A percentile compares a stretch with the other conserved stretches of the same genome.
phyloP scores from a whole-genome alignment of 1,140 invertebrate genomes.

The Lasioglossum albipes region DNA sequence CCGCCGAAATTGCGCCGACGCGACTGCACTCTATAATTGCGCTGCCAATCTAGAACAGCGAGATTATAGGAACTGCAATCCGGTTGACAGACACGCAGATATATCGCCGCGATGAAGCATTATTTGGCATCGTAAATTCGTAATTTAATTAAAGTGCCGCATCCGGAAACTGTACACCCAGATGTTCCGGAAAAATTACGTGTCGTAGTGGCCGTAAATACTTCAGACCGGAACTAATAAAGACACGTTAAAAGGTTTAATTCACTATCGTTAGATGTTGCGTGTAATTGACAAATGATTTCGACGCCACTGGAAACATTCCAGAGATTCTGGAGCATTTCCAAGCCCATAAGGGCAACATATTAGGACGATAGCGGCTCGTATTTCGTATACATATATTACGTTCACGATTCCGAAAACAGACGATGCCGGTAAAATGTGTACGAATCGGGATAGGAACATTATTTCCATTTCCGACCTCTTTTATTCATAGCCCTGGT shows the following conservation, averaged over 20 bases:
- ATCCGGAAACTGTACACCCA: too few relatives aligned
- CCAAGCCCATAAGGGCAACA: not conserved
- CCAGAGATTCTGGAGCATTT: conserved; percentile 20
- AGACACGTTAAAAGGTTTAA: conserved; percentile 1
- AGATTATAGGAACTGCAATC: too few relatives aligned
- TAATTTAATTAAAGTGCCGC: too few relatives aligned
- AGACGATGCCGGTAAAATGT: not conserved
- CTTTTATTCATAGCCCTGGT: not conserved
- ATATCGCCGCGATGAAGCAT: too few relatives aligned
- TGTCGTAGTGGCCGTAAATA: too few relatives aligned
- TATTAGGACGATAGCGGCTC: not conserved
- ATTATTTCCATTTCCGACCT: not conserved
- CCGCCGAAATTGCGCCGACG: too few relatives aligned
- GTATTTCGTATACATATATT: not conserved
- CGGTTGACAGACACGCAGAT: too few relatives aligned
- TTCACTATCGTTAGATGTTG: not conserved
- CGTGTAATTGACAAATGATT: conserved; percentile 36
- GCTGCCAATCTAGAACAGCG: too few relatives aligned
- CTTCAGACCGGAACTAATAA: not conserved
- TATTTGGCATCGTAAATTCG: too few relatives aligned
- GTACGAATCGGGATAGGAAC: not conserved
- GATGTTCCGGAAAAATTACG: too few relatives aligned
- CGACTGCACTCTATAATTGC: too few relatives aligned
- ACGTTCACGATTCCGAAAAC: not conserved
- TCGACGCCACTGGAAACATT: conserved; percentile 12